These are phyloP conservation scores for Lepilemur septentrionalis DNA, from an alignment of 2,797 vertebrate genomes.

Conservation along the genomic window DNA sequence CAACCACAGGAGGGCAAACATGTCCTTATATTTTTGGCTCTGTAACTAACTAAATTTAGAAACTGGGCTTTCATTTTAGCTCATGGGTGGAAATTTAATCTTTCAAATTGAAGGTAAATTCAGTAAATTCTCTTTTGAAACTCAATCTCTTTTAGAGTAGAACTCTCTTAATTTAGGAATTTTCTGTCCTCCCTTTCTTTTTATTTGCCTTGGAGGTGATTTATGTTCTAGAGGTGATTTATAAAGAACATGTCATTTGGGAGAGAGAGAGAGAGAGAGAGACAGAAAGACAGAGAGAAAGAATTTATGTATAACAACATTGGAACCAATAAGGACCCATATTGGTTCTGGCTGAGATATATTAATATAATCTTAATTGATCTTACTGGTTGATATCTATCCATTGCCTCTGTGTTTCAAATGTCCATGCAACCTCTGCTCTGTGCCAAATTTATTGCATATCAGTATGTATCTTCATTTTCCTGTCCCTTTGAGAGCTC, in stretches of 20 bases:
- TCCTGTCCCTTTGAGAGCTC: not conserved
- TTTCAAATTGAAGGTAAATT: conserved; percentile 1
- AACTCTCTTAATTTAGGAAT: not conserved
- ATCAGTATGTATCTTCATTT: not conserved
- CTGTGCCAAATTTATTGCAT: not conserved
- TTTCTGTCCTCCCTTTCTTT: not conserved
- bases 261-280: not conserved
- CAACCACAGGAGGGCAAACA: not conserved
- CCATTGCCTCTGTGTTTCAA: not conserved
- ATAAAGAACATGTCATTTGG: not conserved
- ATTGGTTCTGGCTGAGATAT: not conserved
- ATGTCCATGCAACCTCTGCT: not conserved
- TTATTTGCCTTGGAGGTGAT: not conserved
- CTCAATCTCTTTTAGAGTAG: not conserved
- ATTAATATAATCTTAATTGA: not conserved
- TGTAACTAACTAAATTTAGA: conserved; percentile 5
- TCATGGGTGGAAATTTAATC: not conserved
- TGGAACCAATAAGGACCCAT: not conserved
- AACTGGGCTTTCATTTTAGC: not conserved
- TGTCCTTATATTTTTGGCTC: not conserved
- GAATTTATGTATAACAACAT: not conserved
- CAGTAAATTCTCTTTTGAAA: not conserved
- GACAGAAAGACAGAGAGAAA: not conserved
- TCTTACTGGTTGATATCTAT: not conserved
- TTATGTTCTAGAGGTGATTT: not conserved